Percentiles rank a stretch among this genome's conserved stretches.
Evolutionary conservation across 1,140 invertebrate species (phyloP).

Genomic region (Sitodiplosis mosellana): DNA sequence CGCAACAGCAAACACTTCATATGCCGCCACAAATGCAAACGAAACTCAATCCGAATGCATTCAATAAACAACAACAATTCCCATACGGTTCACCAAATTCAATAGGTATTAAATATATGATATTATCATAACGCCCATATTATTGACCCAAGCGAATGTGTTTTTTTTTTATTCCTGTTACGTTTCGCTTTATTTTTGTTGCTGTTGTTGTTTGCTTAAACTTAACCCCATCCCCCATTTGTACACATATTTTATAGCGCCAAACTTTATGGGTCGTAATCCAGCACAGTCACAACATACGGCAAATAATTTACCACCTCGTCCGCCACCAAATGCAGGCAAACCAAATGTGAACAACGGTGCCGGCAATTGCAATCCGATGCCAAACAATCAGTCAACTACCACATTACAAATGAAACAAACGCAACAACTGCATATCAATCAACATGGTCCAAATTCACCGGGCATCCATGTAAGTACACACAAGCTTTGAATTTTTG

Average conservation of each 20-base stretch:
- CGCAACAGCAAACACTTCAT: conserved; percentile 2
- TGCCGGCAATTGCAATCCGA: not conserved
- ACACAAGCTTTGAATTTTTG: too few relatives aligned
- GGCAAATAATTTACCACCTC: not conserved
- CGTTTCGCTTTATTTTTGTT: too few relatives aligned
- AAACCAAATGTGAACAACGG: conserved; percentile 1
- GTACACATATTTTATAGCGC: too few relatives aligned
- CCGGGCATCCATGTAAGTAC: conserved; percentile 53
- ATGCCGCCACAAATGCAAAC: not conserved
- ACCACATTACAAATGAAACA: conserved; percentile 62
- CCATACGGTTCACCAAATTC: conserved; percentile 37
- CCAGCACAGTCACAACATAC: not conserved
- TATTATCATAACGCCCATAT: too few relatives aligned
- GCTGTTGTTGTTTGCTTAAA: too few relatives aligned
- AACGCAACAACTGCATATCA: conserved; percentile 68
- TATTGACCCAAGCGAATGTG: too few relatives aligned
- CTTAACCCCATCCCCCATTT: too few relatives aligned
- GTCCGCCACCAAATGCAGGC: not conserved
- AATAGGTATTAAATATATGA: not conserved
- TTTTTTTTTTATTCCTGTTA: too few relatives aligned
- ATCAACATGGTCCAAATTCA: conserved; percentile 39
- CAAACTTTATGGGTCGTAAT: not conserved
- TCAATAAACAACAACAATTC: conserved; percentile 40
- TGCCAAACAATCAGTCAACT: conserved; percentile 9
- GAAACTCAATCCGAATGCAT: not conserved